Base-by-base conservation (phyloP, 1,140 invertebrate species). In the Zaprionus inermis region DNA sequence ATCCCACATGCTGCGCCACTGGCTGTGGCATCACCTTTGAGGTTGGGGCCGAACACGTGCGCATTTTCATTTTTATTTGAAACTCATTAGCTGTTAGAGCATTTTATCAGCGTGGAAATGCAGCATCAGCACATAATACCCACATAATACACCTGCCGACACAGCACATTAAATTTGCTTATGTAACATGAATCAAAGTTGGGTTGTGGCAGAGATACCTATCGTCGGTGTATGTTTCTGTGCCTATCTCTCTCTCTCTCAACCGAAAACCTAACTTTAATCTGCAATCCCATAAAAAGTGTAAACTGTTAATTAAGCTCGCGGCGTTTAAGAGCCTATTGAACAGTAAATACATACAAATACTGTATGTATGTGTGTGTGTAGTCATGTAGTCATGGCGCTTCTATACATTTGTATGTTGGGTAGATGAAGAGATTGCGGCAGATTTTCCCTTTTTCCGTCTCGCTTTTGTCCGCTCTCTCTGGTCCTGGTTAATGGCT, bases 71-170 rank as follows among this genome's bases (percentile, higher is more conserved):
- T 72, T 86, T 82, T 88, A 82, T 86, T 82, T 77, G 72, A 86
- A 82, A 86, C 79, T 86, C 83, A 86, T 86, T 86, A 86, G 82
- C 83, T 72, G 51, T 65, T 73, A 60, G 44, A 74, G 66, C 55
- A 60, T 76, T 72, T 76, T 66, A 72, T 68, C 73, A 61, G 41
- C 77, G 69, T 34, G 65, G 75, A 79, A 72, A 52, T 69, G 83
- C 83, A 65, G 81, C 70, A 80, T 84, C 74, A 80, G 77, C 78
- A 73, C 63, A 82, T 79, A 66, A 49, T 79, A 67, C 69, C 20
- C 20, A 54, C 20, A 54, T 49, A 49, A 55, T 74, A 74, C 72
- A 34, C 72, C 56, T 55, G 56, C 56, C 28, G 51, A 60, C 56
- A 32, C 36, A 59, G 55, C 52, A 52, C 24, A 58, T 49, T 51